Evolutionary conservation across 2,888 invertebrate genomes (phyloP), one percentile per base, ranked within the genome.

Genomic region (Ophion ventricosus): DNA sequence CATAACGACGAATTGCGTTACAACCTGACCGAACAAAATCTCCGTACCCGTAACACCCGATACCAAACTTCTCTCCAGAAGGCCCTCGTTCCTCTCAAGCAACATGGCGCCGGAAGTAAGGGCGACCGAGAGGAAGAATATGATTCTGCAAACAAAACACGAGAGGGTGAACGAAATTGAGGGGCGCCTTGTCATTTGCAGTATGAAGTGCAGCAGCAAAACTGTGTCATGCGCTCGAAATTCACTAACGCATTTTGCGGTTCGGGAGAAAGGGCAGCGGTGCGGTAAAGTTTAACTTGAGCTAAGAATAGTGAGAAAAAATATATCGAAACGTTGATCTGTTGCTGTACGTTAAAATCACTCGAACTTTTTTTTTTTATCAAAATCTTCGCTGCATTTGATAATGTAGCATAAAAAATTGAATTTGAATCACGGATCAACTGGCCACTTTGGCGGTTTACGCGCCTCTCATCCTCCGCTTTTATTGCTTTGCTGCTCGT

Each of bases 81-180:
- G 96, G 3, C 99, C 98, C 92, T 98, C 98, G 89, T 98, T 98
- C 74, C 97, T 95, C 91, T 98, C 98, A 87, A 98, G 95, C 89
- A 98, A 94, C 96, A 98, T 97, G 8, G 98, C 96, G 3, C 98
- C 97, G 0, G 98, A 97, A 0, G 98, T 99, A 75, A 98, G 94
- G 40, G 98, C 98, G 3, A 98, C 98, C 1, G 98, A 97, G 93
- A 98, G 95, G 94, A 99, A 98, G 94, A 98, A 99, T 63, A 98
- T 97, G 63, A 98, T 98, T 59, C 97, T 98, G 93, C 73, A 94
- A 57, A 29, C 43, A 77, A 35, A 35, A 35, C 35, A 35, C 35
- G 35, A 35, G 35, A 85, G 70, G 29, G 64, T 73, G 17, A 23
- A 57, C 25, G 23, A 49, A 49, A 72, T 17, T 14, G 2, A 49